phyloP scores from a whole-genome alignment of 2,797 vertebrate genomes.

The Setipinna tenuifilis region DNA sequence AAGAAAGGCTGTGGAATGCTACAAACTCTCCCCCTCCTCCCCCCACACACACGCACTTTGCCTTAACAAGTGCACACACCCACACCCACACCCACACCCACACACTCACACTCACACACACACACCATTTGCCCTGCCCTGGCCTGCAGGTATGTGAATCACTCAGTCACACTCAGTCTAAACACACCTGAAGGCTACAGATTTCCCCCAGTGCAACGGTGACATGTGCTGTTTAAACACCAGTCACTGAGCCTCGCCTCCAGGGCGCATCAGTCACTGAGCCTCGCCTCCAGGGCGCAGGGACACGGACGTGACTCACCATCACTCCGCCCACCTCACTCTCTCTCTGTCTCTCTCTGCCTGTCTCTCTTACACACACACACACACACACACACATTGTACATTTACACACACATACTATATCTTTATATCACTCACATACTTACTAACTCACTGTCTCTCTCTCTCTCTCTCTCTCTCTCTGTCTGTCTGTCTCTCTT shows the following conservation, averaged over 20 bases:
- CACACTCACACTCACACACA: conserved; percentile 27
- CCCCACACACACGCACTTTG: conserved; percentile 22
- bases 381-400: no score
- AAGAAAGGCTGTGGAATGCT: conserved; percentile 48
- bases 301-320: conserved; percentile 53
- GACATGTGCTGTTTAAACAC: conserved; percentile 29
- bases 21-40: conserved; percentile 22
- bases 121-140: conserved; percentile 39
- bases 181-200: conserved; percentile 42
- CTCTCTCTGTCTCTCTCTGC: no score
- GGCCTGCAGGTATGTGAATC: conserved; percentile 52
- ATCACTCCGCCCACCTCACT: conserved; percentile 4
- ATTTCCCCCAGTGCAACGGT: conserved; percentile 34
- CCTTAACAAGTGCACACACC: conserved; percentile 17
- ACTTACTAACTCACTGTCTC: no score
- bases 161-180: conserved; percentile 27
- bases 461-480: neutral
- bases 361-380: no score
- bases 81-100: neutral
- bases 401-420: neutral
- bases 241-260: no score
- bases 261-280: neutral
- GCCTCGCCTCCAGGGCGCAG: conserved; percentile 30
- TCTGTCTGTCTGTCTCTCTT: no score
- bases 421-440: no score